Percentiles rank a stretch among this genome's conserved stretches.
These are phyloP conservation scores for Caranx melampygus DNA, from an alignment of 2,113 vertebrate genomes.

Conservation along the genomic window DNA sequence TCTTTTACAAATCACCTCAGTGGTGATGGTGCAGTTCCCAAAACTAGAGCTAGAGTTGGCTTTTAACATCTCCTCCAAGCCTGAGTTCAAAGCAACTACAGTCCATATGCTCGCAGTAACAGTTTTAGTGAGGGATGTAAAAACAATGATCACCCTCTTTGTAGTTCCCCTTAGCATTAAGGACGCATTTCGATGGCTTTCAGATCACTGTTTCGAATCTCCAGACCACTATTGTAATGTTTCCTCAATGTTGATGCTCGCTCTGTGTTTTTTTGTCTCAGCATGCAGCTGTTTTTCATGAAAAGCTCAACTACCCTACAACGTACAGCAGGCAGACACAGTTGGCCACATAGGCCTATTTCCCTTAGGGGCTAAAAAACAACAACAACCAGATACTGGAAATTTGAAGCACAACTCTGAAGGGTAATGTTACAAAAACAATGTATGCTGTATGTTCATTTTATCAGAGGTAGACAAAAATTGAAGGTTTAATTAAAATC, in stretches of 20 bases:
- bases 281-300: background rate
- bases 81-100: background rate
- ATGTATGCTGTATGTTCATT: background rate
- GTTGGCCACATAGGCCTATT: background rate
- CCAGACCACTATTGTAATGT: no score
- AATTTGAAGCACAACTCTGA: background rate
- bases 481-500: background rate
- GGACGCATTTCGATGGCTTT: no score
- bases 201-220: no score
- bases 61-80: background rate
- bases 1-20: conserved; percentile 13
- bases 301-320: background rate
- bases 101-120: background rate
- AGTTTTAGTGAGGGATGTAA: no score
- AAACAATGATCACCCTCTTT: no score
- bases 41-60: background rate
- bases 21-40: conserved; percentile 29
- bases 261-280: background rate
- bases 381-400: background rate
- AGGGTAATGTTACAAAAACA: background rate
- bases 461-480: background rate
- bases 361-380: background rate
- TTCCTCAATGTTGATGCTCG: background rate
- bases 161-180: no score
- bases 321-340: background rate